A percentile compares a stretch with the other conserved stretches of the same genome.
Evolutionary conservation across 1,140 invertebrate species (phyloP).

Genomic region (Drosophila repleta): DNA sequence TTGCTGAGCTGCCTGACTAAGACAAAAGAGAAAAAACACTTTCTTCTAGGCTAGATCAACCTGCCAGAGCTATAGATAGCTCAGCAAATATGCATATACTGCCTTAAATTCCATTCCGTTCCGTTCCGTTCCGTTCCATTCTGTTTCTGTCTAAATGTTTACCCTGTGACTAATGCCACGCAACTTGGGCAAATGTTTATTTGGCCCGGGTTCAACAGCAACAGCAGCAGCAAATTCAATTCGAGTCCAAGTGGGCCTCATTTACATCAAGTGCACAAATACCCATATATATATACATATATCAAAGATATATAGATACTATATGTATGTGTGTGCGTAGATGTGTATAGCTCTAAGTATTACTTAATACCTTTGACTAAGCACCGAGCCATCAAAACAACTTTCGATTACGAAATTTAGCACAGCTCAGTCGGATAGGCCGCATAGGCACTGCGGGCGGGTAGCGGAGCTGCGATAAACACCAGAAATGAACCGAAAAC

Average conservation of each 20-base stretch:
- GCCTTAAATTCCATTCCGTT: background rate
- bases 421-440: conserved; percentile 40
- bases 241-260: conserved; percentile 43
- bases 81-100: conserved; percentile 6
- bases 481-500: conserved; percentile 35
- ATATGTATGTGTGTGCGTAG: conserved; percentile 1
- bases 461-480: conserved; percentile 12
- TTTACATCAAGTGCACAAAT: conserved; percentile 28
- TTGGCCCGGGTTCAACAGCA: conserved; percentile 42
- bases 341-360: conserved; percentile 57
- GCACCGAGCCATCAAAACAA: conserved; percentile 76
- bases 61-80: conserved; percentile 3
- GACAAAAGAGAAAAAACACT: background rate
- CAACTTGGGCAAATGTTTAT: conserved; percentile 48
- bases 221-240: conserved; percentile 27
- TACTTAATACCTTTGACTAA: conserved; percentile 81
- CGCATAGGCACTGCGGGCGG: conserved; percentile 2
- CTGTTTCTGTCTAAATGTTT: conserved; percentile 11
- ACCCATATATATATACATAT: background rate
- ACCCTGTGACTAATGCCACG: conserved; percentile 44
- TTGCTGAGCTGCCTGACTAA: background rate
- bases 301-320: background rate
- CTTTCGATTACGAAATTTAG: conserved; percentile 81
- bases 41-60: conserved; percentile 8
- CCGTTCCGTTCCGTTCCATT: background rate